phyloP scores from a whole-genome alignment of 2,797 vertebrate species.

The Tamandua tetradactyla region DNA sequence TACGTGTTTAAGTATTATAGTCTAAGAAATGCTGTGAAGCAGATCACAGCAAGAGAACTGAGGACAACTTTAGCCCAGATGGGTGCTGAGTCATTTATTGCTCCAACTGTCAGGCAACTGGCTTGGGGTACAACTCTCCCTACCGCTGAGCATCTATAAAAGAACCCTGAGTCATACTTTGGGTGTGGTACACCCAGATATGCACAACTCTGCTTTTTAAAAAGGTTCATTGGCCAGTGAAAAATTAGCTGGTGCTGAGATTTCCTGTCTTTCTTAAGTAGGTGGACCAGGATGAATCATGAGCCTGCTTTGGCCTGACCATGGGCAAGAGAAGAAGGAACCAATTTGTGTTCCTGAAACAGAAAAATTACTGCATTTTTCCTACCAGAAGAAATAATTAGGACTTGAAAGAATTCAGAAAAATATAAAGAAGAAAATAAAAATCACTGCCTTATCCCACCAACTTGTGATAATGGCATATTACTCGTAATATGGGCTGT shows the following conservation, averaged over 20 bases:
- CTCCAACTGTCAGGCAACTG: neutral
- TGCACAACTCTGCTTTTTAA: neutral
- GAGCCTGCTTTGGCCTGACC: neutral
- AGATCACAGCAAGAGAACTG: neutral
- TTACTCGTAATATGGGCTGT: neutral
- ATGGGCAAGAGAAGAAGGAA: neutral
- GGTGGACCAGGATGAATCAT: neutral
- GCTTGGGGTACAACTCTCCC: neutral
- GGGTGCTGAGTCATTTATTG: neutral
- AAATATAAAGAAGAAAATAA: neutral
- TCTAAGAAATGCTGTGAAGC: neutral
- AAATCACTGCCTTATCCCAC: neutral
- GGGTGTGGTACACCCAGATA: neutral
- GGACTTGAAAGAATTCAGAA: constrained; percentile 32
- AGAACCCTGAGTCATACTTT: neutral
- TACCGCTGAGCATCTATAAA: neutral
- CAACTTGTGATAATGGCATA: neutral
- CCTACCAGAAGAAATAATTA: neutral
- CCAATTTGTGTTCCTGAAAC: neutral
- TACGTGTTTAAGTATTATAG: neutral
- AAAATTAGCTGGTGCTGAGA: neutral
- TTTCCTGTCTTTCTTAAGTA: neutral
- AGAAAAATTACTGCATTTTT: neutral
- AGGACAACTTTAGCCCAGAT: neutral
- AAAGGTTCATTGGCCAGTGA: neutral